Percentiles rank a stretch among this genome's conserved stretches.
These are phyloP conservation scores for Heliconius ismenius DNA, from an alignment of 2,888 invertebrate genomes.

Conservation along the genomic window DNA sequence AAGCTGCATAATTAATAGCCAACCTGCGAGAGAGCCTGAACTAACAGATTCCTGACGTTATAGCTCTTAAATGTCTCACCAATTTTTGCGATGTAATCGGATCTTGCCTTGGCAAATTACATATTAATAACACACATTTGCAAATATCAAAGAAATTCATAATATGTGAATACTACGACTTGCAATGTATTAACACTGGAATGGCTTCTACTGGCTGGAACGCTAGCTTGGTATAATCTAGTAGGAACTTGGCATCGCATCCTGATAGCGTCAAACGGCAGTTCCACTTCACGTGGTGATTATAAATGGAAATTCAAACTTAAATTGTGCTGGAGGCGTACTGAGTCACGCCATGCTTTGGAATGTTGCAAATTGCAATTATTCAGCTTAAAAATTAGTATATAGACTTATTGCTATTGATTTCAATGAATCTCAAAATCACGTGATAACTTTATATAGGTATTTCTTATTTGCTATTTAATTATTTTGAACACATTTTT, in stretches of 20 bases:
- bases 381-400: not conserved
- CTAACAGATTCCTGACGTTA: too few species aligned
- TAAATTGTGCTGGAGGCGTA: slow-evolving; percentile 27
- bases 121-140: too few species aligned
- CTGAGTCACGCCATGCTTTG: slow-evolving; percentile 15
- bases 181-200: not conserved
- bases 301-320: slow-evolving; percentile 48
- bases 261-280: slow-evolving; percentile 41
- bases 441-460: not conserved
- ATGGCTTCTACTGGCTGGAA: not conserved
- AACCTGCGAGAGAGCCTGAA: too few species aligned
- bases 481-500: too few species aligned
- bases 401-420: not conserved
- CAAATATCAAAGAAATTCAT: not conserved
- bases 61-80: too few species aligned
- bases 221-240: slow-evolving; percentile 11
- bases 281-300: slow-evolving; percentile 42
- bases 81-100: too few species aligned
- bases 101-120: too few species aligned
- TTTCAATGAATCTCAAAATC: not conserved
- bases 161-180: not conserved
- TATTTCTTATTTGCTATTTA: not conserved
- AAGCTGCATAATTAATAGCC: too few species aligned
- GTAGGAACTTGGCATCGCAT: slow-evolving; percentile 27
- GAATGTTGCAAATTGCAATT: slow-evolving; percentile 9